These are phyloP conservation scores for Euglossa dilemma DNA, from an alignment of 1,140 invertebrate genomes.

Conservation along the genomic window DNA sequence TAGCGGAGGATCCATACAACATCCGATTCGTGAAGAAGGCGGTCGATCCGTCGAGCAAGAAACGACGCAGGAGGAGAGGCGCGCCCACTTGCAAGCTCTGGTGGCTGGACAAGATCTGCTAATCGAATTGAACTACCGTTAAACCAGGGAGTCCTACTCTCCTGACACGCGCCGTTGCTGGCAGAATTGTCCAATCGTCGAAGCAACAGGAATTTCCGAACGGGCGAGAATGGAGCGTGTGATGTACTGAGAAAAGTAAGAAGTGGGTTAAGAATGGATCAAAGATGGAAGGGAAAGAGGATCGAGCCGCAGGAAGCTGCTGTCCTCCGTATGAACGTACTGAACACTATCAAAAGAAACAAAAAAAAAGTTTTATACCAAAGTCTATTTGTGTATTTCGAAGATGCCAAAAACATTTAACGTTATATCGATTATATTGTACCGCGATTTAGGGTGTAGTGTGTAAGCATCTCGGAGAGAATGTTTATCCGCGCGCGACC, in stretches of 20 bases:
- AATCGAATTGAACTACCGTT: conserved; percentile 53
- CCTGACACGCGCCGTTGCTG: conserved; percentile 1
- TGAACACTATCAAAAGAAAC: conserved; percentile 73
- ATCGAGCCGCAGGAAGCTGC: conserved; percentile 10
- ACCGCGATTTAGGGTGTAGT: conserved; percentile 78
- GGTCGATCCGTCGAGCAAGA: conserved; percentile 85
- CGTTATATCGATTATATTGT: conserved; percentile 82
- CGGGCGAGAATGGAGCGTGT: background rate
- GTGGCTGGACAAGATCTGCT: conserved; percentile 83
- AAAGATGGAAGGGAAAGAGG: background rate
- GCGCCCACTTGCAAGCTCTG: conserved; percentile 80
- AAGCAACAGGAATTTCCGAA: conserved; percentile 46
- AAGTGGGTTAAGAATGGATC: background rate
- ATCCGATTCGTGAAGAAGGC: conserved; percentile 93
- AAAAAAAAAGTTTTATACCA: conserved; percentile 83
- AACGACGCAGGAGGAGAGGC: conserved; percentile 84
- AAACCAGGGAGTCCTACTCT: conserved; percentile 32
- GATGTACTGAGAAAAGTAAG: background rate
- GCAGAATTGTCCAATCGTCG: conserved; percentile 60
- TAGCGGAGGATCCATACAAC: conserved; percentile 97
- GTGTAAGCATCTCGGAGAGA: conserved; percentile 73
- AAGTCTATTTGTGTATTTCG: conserved; percentile 87
- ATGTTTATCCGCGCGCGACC: conserved; percentile 4
- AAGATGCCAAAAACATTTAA: conserved; percentile 85
- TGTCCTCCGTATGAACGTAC: conserved; percentile 60